Conservation (phyloP, 2,888 invertebrate genomes). For the Nemotelus pantherinus region DNA sequence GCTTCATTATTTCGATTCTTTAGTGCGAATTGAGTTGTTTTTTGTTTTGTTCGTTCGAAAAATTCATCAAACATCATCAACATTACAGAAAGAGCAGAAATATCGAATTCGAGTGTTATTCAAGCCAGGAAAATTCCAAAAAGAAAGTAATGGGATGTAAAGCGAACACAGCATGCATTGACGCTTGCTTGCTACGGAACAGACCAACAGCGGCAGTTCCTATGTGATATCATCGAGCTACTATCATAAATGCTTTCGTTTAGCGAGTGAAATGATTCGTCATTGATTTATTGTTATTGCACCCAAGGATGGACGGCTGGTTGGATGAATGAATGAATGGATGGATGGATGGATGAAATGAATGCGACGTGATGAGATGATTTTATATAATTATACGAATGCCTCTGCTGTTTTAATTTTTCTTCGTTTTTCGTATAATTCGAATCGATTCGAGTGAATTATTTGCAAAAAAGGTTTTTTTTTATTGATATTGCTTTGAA, state of each 20-base stretch:
- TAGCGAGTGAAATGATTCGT: constrained; percentile 13
- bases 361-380: no score
- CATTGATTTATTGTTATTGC: constrained; percentile 18
- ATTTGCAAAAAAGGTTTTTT: no score
- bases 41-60: not conserved
- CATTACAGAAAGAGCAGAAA: not conserved
- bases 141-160: constrained; percentile 21
- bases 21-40: not conserved
- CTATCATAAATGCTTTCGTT: no score
- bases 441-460: no score
- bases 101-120: constrained; percentile 31
- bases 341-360: no score
- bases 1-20: constrained; percentile 13
- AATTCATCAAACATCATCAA: not conserved
- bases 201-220: no score
- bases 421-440: no score
- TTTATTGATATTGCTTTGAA: no score
- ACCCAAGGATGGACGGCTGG: not conserved
- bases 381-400: no score
- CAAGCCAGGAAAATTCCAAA: constrained; percentile 27
- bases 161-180: not conserved
- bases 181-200: not conserved
- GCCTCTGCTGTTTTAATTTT: no score
- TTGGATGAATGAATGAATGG: no score
- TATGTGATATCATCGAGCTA: no score